Evolutionary conservation across 1,140 invertebrate species (phyloP).

Genomic region (Luehdorfia chinensis): DNA sequence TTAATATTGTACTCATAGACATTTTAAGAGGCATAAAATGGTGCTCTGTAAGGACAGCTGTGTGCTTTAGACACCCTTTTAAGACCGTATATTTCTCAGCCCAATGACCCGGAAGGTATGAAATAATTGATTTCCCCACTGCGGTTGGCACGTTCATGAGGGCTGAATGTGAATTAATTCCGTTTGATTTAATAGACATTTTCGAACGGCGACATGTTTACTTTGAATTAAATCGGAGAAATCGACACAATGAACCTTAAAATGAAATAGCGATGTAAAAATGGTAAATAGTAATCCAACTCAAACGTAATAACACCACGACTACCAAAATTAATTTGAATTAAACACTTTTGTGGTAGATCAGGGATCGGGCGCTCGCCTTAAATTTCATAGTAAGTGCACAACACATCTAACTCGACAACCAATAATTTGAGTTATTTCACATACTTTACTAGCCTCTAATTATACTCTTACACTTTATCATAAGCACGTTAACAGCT

Average conservation of each 20-base stretch:
- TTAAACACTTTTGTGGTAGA: too few relatives aligned
- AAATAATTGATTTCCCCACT: constrained; percentile 13
- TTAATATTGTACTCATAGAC: constrained; percentile 5
- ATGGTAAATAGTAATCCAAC: too few relatives aligned
- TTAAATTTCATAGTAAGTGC: too few relatives aligned
- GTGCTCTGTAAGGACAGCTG: constrained; percentile 1
- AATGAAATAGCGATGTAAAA: too few relatives aligned
- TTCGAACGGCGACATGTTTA: constrained; percentile 1
- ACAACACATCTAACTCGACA: too few relatives aligned
- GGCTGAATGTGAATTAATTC: constrained; percentile 6
- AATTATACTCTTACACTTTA: too few relatives aligned
- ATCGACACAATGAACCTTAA: neutral
- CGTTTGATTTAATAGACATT: constrained; percentile 1
- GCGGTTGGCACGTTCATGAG: constrained; percentile 8
- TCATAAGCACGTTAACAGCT: too few relatives aligned
- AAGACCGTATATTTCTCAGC: constrained; percentile 8
- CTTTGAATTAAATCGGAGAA: neutral
- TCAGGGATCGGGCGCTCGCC: too few relatives aligned
- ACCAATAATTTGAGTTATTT: too few relatives aligned
- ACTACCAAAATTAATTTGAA: too few relatives aligned
- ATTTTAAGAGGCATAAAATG: constrained; percentile 2
- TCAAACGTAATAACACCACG: too few relatives aligned
- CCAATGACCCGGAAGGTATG: constrained; percentile 8
- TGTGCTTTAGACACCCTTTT: constrained; percentile 1
- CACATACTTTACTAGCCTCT: too few relatives aligned